Percentiles rank a stretch among this genome's conserved stretches.
Evolutionary conservation across 64 coral and sea anemone species (phyloP).

Genomic region (Hydrozoanthus tunicans): DNA sequence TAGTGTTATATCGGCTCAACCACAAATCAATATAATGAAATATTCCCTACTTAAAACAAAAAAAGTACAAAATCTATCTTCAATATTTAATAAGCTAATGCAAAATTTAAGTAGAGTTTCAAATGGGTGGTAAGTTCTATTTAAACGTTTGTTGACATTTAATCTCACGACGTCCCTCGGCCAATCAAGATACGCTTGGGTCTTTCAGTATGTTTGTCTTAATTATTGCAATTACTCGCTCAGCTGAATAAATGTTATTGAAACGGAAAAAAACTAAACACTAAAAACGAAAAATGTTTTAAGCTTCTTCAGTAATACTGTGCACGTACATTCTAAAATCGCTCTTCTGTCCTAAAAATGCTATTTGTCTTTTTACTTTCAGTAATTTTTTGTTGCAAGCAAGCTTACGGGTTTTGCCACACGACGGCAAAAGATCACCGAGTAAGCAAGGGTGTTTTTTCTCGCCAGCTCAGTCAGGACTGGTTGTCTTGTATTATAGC

Average conservation of each 20-base stretch:
- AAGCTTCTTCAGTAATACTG: not conserved
- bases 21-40: too few species aligned
- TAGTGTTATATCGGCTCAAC: too few species aligned
- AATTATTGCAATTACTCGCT: not conserved
- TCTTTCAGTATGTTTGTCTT: not conserved
- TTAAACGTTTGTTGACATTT: too few species aligned
- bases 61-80: too few species aligned
- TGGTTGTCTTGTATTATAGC: conserved; percentile 5
- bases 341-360: not conserved
- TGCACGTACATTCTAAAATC: not conserved
- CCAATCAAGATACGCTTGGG: too few species aligned
- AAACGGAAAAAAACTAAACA: not conserved
- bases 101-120: too few species aligned
- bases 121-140: too few species aligned
- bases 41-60: too few species aligned
- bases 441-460: not conserved
- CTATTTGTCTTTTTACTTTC: not conserved
- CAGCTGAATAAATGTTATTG: not conserved
- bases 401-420: not conserved
- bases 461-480: not conserved
- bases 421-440: not conserved
- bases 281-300: not conserved
- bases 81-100: too few species aligned
- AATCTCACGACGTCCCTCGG: too few species aligned
- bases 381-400: not conserved